These are phyloP conservation scores for Eurypyga helias DNA, from an alignment of 2,113 vertebrate genomes.

Conservation along the genomic window DNA sequence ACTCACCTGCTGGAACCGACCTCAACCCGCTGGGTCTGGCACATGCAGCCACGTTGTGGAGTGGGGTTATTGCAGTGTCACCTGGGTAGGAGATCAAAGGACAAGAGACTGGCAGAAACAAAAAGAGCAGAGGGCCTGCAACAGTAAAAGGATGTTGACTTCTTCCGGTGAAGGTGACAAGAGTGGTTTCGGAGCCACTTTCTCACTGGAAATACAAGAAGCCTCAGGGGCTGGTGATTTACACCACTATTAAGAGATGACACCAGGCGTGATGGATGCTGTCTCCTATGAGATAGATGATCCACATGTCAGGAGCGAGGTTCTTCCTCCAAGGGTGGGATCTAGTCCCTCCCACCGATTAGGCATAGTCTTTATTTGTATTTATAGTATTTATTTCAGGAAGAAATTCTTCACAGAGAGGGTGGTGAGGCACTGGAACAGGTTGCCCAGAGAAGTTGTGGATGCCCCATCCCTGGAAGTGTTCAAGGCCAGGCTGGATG, in stretches of 20 bases:
- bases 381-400: too few relatives aligned
- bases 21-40: background rate
- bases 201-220: background rate
- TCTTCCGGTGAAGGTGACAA: background rate
- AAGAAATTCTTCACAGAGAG: too few relatives aligned
- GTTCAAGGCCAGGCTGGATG: too few relatives aligned
- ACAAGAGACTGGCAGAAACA: background rate
- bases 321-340: background rate
- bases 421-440: too few relatives aligned
- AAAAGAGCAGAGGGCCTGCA: background rate
- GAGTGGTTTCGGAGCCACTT: rapidly evolving
- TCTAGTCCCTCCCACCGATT: background rate
- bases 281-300: background rate
- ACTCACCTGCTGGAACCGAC: background rate
- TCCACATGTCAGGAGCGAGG: background rate
- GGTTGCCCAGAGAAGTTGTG: too few relatives aligned
- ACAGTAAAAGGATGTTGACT: background rate
- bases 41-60: rapidly evolving
- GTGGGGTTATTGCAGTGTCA: background rate
- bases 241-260: background rate
- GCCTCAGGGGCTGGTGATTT: background rate
- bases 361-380: background rate
- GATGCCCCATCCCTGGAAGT: too few relatives aligned
- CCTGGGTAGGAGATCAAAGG: background rate
- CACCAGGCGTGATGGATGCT: too few relatives aligned